Base-by-base conservation (phyloP, 1,140 invertebrate genomes). In the Stratiolaelaps scimitus region DNA sequence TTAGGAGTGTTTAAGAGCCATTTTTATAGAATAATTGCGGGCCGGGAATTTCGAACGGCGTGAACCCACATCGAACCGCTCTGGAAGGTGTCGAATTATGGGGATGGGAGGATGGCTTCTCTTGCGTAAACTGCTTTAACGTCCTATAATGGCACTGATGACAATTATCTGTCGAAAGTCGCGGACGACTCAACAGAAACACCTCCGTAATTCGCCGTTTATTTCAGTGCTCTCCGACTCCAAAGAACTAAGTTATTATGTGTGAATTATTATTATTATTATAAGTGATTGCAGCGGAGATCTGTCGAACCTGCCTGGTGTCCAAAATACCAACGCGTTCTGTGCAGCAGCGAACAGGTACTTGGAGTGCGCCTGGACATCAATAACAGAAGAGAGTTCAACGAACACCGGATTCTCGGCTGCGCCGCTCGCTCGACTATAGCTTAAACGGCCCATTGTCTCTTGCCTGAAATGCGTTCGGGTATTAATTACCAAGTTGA, bases 321-420 rank as follows among this genome's bases (percentile, higher is more conserved):
- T 26, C 53, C 53, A 60, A 34, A 60, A 60, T 2, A 60, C 17
- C 6, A 60, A 15, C 20, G 53, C 26, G 10, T 26, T 60, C 26
- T 60, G 26, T 23, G 53, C 17, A 60, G 53, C 53, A 26, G 53
- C 53, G 10, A 60, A 60, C 15, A 60, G 20, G 10, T 60, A 60
- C 53, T 60, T 60, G 13, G 53, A 60, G 26, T 29, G 53, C 10
- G 53, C 53, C 53, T 60, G 26, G 26, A 60, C 23, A 29, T 15
- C 53, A 26, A 15, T 4, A 2, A 60, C 53, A 15, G 53, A 26
- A 60, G 15, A 19, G 10, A 60, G 34, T 34, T 60, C 34, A 17
- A 60, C 26, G 26, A 29, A 60, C 1, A 17, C 26, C 13, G 53
- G 53, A 5, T 17, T 60, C 2, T 23, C 23, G 53, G 15, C 23